Percentiles rank a stretch among this genome's conserved stretches.
These are phyloP conservation scores for Pithys albifrons DNA, from an alignment of 2,113 vertebrate genomes.

Conservation along the genomic window DNA sequence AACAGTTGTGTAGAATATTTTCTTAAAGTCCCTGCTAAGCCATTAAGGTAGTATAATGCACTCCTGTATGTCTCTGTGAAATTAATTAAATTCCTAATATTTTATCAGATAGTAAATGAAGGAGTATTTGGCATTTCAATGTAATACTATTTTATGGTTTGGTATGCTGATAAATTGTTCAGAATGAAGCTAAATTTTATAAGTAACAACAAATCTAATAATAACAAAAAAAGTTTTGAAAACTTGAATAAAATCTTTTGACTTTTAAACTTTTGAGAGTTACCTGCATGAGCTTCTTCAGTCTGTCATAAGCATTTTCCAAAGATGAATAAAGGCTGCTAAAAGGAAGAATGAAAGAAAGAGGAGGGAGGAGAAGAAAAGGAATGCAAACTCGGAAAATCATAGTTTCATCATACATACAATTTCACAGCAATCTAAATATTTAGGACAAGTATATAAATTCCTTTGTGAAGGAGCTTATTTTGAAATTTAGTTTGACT, in stretches of 20 bases:
- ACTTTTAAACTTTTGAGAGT: background rate
- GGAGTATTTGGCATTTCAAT: background rate
- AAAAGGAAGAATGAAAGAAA: background rate
- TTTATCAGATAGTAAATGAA: background rate
- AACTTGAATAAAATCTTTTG: background rate
- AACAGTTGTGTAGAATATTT: background rate
- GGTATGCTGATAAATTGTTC: background rate
- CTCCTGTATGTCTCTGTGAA: background rate
- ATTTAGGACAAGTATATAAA: background rate
- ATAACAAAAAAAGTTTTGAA: background rate
- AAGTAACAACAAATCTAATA: background rate
- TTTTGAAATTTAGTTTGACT: background rate
- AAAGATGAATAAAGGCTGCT: background rate
- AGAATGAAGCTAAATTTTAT: background rate
- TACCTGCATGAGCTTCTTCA: background rate
- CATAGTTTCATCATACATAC: background rate
- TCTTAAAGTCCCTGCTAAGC: background rate
- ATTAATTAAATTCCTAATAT: background rate
- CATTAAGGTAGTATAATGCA: background rate
- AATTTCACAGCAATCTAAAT: background rate
- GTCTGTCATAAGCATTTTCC: background rate
- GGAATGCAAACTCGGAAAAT: background rate
- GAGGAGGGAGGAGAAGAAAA: rapidly evolving
- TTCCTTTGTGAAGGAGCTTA: background rate
- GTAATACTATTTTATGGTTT: background rate